phyloP scores from a whole-genome alignment of 2,888 invertebrate genomes.

The Salticus scenicus region DNA sequence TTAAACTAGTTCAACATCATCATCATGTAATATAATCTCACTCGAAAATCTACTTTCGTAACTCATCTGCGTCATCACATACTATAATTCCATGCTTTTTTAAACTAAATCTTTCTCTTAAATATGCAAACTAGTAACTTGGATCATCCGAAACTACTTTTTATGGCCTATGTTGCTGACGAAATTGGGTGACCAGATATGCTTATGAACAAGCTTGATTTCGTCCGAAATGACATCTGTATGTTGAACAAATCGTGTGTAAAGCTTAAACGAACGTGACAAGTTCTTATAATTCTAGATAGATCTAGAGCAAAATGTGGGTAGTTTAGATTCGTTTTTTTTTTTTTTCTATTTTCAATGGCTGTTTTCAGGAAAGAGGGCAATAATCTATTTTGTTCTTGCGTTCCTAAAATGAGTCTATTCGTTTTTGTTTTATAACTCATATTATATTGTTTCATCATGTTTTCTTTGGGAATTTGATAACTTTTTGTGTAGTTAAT shows the following conservation, averaged over 20 bases:
- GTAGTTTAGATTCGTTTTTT: neutral
- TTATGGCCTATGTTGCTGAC: neutral
- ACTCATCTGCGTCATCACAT: neutral
- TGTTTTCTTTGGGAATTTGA: neutral
- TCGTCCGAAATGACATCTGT: constrained; percentile 1
- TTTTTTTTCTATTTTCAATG: neutral
- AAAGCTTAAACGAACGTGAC: neutral
- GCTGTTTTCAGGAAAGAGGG: neutral
- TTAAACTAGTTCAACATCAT: neutral
- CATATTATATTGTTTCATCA: neutral
- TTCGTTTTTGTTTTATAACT: neutral
- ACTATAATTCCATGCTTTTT: neutral
- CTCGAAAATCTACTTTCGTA: neutral
- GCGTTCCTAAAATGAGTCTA: neutral
- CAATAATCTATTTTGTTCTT: neutral
- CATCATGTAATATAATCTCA: neutral
- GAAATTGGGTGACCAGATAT: constrained; percentile 7
- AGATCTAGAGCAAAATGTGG: constrained; percentile 5
- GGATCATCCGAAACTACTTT: neutral
- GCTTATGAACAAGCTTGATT: neutral
- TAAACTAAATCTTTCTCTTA: neutral
- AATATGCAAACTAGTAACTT: neutral
- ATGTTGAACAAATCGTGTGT: constrained; percentile 6
- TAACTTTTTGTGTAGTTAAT: no score
- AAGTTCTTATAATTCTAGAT: neutral